phyloP scores from a whole-genome alignment of 2,797 vertebrate genomes.

The Falco cherrug region DNA sequence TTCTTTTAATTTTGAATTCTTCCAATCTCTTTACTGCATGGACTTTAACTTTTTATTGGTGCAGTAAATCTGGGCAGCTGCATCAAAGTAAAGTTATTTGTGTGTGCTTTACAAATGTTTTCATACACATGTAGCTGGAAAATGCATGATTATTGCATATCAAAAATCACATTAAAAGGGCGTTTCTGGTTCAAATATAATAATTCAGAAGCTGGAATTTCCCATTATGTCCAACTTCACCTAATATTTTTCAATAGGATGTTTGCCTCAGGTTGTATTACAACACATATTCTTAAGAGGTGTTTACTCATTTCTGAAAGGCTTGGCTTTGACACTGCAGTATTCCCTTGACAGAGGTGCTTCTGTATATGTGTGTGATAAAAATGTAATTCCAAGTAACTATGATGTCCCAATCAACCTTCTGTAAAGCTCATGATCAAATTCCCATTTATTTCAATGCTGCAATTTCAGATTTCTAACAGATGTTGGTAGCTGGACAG shows the following conservation, averaged over 20 bases:
- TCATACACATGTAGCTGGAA: not conserved
- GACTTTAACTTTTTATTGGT: not conserved
- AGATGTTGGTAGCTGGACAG: not conserved
- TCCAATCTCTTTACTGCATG: not conserved
- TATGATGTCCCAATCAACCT: not conserved
- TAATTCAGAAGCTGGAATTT: not conserved
- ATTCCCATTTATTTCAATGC: not conserved
- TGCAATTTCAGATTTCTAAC: not conserved
- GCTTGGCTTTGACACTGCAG: not conserved
- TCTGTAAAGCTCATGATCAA: not conserved
- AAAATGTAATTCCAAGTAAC: not conserved
- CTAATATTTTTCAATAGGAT: not conserved
- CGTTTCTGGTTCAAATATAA: not conserved
- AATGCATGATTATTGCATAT: not conserved
- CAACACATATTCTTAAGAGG: rapidly evolving
- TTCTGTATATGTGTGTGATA: not conserved
- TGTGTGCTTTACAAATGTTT: not conserved
- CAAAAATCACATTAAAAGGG: not conserved
- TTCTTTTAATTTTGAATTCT: not conserved
- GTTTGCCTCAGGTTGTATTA: not conserved
- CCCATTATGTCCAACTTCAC: not conserved
- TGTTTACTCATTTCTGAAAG: not conserved
- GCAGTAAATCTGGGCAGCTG: not conserved
- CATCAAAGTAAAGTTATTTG: not conserved
- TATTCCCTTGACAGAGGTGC: not conserved